phyloP scores from a whole-genome alignment of 2,888 invertebrate genomes.

The Mythimna ferrago region DNA sequence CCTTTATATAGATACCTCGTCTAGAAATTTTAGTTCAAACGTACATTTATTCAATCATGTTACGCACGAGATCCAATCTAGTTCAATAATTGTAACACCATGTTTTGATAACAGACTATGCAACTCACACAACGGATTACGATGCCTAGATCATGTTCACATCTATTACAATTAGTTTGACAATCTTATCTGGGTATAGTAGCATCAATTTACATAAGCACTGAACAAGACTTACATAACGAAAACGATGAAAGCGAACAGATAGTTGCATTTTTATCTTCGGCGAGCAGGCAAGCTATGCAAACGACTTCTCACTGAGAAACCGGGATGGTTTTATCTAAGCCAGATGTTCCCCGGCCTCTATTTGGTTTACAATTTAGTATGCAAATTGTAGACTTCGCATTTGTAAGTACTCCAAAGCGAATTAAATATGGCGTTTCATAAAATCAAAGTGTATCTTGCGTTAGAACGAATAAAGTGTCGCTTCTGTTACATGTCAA shows the following conservation, averaged over 20 bases:
- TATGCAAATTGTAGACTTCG: slow-evolving; percentile 82
- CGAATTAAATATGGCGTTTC: slow-evolving; percentile 78
- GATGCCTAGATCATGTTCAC: slow-evolving; percentile 37
- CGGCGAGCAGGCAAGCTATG: slow-evolving; percentile 70
- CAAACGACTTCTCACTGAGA: slow-evolving; percentile 77
- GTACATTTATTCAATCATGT: neutral
- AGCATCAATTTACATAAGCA: slow-evolving; percentile 58
- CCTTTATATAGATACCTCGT: too few species aligned
- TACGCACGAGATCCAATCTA: neutral
- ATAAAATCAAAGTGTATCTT: slow-evolving; percentile 71
- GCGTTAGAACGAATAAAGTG: slow-evolving; percentile 74
- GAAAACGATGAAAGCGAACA: slow-evolving; percentile 67
- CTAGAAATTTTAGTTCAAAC: neutral
- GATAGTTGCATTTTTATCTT: slow-evolving; percentile 79
- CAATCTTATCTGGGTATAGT: slow-evolving; percentile 52
- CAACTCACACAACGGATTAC: slow-evolving; percentile 16
- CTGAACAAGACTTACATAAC: slow-evolving; percentile 53
- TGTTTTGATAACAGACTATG: slow-evolving; percentile 12
- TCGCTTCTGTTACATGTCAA: slow-evolving; percentile 64
- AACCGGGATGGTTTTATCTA: slow-evolving; percentile 73
- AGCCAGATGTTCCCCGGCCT: slow-evolving; percentile 75
- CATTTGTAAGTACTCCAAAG: slow-evolving; percentile 78
- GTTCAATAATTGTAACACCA: slow-evolving; percentile 9
- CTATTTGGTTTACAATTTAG: slow-evolving; percentile 84
- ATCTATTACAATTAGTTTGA: slow-evolving; percentile 44